phyloP scores from a whole-genome alignment of 1,140 invertebrate genomes.

The Hylyphantes graminicola region DNA sequence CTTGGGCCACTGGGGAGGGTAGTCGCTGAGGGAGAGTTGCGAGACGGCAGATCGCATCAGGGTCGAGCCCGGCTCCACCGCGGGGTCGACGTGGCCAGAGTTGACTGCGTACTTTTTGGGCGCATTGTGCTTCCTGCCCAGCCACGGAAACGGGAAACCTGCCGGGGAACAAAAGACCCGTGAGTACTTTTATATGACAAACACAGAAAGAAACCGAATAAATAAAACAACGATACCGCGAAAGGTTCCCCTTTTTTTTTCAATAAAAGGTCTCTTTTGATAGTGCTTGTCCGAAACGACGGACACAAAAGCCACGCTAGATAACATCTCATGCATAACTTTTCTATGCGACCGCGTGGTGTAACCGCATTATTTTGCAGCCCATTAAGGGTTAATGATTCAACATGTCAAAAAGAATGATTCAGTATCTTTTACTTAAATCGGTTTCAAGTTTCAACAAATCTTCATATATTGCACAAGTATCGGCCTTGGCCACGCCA shows the following conservation, averaged over 20 bases:
- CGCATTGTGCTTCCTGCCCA: conserved; percentile 55
- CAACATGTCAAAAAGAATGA: conserved; percentile 7
- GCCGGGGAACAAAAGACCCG: conserved; percentile 41
- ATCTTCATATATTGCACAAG: no score
- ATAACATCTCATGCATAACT: conserved; percentile 58
- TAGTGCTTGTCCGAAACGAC: conserved; percentile 32
- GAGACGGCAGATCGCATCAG: conserved; percentile 51
- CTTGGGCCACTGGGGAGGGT: conserved; percentile 49
- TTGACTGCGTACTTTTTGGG: conserved; percentile 56
- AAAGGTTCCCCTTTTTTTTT: conserved; percentile 35
- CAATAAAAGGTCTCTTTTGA: conserved; percentile 28
- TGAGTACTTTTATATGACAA: conserved; percentile 52
- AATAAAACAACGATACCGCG: conserved; percentile 48
- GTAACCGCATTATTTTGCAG: conserved; percentile 44
- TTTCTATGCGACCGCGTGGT: conserved; percentile 31
- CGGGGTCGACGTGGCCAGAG: conserved; percentile 15
- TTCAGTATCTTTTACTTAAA: background rate
- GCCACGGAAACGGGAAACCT: conserved; percentile 59
- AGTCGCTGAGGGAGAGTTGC: conserved; percentile 50
- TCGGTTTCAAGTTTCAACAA: no score
- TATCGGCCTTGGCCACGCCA: no score
- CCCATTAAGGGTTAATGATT: conserved; percentile 12
- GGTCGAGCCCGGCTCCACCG: conserved; percentile 14
- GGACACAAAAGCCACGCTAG: conserved; percentile 44
- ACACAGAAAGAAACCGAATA: conserved; percentile 25